Evolutionary conservation across 2,113 vertebrate species (phyloP), one percentile per base, ranked within the genome.

Genomic region (Progne subis): DNA sequence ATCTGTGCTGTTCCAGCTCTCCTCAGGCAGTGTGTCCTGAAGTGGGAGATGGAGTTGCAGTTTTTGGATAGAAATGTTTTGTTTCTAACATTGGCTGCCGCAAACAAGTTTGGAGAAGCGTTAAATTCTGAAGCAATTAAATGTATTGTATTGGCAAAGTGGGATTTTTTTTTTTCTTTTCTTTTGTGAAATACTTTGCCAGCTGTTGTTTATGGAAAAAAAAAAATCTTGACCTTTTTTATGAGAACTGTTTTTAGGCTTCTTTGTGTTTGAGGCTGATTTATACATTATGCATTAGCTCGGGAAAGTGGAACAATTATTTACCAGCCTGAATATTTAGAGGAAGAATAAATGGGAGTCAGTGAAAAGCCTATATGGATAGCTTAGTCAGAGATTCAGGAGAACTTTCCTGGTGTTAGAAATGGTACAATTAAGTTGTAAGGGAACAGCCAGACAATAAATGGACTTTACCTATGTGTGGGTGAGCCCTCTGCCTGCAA

Each of bases 241-340:
- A 11, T 88, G 90, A 82, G 82, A 80, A 93, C 82, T 77, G 84
- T 41, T 92, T 95, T 93, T 88, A 93, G 67, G 34, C 82, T 96
- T 96, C 78, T 74, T 87, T 90, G 43, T 94, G 50, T 90, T 94
- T 65, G 32, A 59, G 55, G 25, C 90, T 88, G 92, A 69, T 81
- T 86, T 96, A 93, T 96, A 90, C 88, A 83, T 96, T 94, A 92
- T 96, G 71, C 76, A 82, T 95, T 94, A 96, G 85, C 28, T 64
- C 2, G 11, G 61, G 85, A 90, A 94, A 90, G 82, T 79, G 94
- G 95, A 94, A 90, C 92, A 95, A 76, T 90, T 69, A 69, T 96
- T 92, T 92, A 68, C 85, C 71, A 67, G 76, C 49, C 28, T 89
- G 93, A 82, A 41, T 94, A 82, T 88, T 85, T 87, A 72, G 88